These are phyloP conservation scores for Thyatira batis DNA, from an alignment of 2,888 invertebrate genomes.

Conservation along the genomic window DNA sequence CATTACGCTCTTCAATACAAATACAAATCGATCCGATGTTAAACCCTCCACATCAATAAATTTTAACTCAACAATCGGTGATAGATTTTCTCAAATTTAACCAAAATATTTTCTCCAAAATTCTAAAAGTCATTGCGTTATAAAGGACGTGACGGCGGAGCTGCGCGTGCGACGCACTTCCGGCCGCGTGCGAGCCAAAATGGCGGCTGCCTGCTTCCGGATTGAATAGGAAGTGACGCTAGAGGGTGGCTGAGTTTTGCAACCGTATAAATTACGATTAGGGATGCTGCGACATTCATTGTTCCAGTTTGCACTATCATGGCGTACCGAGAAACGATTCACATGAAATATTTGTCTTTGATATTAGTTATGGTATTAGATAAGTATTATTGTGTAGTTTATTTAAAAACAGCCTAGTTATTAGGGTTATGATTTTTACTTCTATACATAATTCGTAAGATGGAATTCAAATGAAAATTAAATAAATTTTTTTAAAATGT, in stretches of 20 bases:
- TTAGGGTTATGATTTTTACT: too few relatives aligned
- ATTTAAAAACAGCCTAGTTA: too few relatives aligned
- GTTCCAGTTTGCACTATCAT: constrained; percentile 62
- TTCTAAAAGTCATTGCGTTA: constrained; percentile 55
- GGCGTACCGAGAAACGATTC: constrained; percentile 17
- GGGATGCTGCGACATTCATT: constrained; percentile 60
- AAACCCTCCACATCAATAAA: constrained; percentile 26
- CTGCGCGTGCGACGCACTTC: constrained; percentile 76
- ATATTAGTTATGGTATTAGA: too few relatives aligned
- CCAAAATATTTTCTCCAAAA: constrained; percentile 71
- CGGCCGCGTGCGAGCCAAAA: constrained; percentile 79
- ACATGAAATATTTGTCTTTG: background rate
- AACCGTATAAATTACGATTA: constrained; percentile 67
- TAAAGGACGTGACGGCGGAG: constrained; percentile 68
- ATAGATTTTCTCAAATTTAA: constrained; percentile 42
- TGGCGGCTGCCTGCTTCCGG: constrained; percentile 76
- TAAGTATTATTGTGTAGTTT: too few relatives aligned
- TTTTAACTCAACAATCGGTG: constrained; percentile 11
- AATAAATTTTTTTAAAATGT: too few relatives aligned
- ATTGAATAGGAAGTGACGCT: constrained; percentile 55
- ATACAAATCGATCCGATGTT: constrained; percentile 19
- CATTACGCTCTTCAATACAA: background rate
- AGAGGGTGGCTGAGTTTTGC: constrained; percentile 53
- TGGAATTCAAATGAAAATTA: too few relatives aligned
- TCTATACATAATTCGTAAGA: too few relatives aligned